Evolutionary conservation across 2,888 invertebrate species (phyloP).

Genomic region (Sipunculus nudus): DNA sequence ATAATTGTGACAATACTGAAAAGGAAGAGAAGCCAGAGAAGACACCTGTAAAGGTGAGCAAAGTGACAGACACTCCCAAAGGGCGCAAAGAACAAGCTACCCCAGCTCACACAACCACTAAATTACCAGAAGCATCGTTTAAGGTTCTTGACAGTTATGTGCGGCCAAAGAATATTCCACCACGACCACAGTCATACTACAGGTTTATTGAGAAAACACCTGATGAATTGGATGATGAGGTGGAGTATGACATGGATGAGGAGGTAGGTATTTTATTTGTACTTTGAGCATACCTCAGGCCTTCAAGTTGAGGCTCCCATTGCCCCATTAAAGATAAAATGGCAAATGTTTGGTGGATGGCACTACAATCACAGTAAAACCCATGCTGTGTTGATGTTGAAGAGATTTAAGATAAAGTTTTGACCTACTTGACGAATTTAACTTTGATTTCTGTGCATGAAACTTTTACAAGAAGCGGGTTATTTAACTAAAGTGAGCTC

Average conservation of each 20-base stretch:
- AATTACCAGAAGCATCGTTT: conserved; percentile 78
- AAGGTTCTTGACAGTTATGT: conserved; percentile 78
- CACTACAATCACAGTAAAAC: no score
- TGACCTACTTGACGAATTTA: no score
- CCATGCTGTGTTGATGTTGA: no score
- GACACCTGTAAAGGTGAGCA: conserved; percentile 12
- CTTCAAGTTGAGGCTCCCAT: background rate
- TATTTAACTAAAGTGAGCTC: no score
- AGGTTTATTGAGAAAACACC: conserved; percentile 90
- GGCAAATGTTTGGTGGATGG: no score
- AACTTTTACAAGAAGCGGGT: no score
- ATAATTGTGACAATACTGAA: conserved; percentile 60
- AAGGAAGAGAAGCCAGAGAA: conserved; percentile 62
- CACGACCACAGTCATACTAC: conserved; percentile 83
- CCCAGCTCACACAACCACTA: conserved; percentile 46
- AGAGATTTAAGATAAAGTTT: no score
- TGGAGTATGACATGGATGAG: conserved; percentile 98
- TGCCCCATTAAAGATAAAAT: background rate
- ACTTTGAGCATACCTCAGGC: background rate
- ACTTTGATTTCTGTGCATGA: no score
- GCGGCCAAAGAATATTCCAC: conserved; percentile 81
- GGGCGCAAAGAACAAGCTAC: conserved; percentile 11
- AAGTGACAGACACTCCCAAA: conserved; percentile 38
- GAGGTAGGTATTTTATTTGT: conserved; percentile 71
- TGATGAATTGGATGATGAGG: conserved; percentile 91